These are phyloP conservation scores for Rhadinocentrus ornatus DNA, from an alignment of 2,797 vertebrate species.

Conservation along the genomic window DNA sequence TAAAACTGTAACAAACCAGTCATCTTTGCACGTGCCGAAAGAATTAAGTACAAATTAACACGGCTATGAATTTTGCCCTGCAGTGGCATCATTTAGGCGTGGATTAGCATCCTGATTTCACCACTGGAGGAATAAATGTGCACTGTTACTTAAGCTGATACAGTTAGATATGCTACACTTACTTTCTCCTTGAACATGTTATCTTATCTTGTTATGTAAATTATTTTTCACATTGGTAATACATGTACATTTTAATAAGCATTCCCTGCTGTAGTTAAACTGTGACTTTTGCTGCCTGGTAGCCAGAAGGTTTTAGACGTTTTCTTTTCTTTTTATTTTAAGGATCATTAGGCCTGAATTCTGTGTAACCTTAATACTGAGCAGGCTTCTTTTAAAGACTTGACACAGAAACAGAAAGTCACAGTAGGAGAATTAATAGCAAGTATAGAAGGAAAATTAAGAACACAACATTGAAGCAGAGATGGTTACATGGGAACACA, in stretches of 20 bases:
- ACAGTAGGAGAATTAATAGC: background rate
- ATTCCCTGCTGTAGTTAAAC: constrained; percentile 17
- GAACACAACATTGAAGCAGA: constrained; percentile 24
- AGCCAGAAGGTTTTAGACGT: constrained; percentile 6
- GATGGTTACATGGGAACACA: constrained; percentile 43
- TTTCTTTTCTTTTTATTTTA: background rate
- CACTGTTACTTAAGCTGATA: constrained; percentile 64
- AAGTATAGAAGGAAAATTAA: constrained; percentile 32
- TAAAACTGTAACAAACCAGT: constrained; percentile 32
- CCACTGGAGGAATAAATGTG: constrained; percentile 50
- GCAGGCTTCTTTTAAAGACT: background rate
- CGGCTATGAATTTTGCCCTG: constrained; percentile 68
- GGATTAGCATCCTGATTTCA: constrained; percentile 67
- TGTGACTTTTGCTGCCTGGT: constrained; percentile 6
- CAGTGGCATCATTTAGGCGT: constrained; percentile 63
- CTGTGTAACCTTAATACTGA: constrained; percentile 1
- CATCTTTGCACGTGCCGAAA: constrained; percentile 46
- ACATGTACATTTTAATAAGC: constrained; percentile 43
- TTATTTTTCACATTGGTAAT: constrained; percentile 41
- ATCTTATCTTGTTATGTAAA: constrained; percentile 66
- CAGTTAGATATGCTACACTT: constrained; percentile 58
- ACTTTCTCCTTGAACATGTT: constrained; percentile 52
- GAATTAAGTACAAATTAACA: constrained; percentile 70
- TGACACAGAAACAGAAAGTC: background rate
- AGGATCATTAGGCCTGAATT: constrained; percentile 5